A percentile compares a stretch with the other conserved stretches of the same genome.
Evolutionary conservation across 64 coral and sea anemone species (phyloP).

Genomic region (Actinia equina): DNA sequence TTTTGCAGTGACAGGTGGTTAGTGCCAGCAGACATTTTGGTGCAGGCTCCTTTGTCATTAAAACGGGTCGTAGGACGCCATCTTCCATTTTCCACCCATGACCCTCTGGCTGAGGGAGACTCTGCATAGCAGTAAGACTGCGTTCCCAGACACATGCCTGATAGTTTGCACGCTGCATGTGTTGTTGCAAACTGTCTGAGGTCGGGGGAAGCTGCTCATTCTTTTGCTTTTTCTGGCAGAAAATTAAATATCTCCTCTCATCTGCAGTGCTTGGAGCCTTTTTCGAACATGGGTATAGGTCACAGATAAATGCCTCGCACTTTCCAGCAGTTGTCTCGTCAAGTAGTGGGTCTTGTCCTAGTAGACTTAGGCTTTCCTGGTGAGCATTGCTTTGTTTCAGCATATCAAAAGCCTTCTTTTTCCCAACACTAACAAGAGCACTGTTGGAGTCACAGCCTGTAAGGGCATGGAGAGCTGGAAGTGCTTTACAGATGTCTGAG

Average conservation of each 20-base stretch:
- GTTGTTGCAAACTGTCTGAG: slow-evolving; percentile 20
- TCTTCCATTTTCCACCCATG: background rate
- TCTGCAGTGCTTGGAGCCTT: background rate
- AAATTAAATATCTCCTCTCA: slow-evolving; percentile 18
- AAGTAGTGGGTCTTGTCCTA: background rate
- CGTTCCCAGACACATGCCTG: slow-evolving; percentile 29
- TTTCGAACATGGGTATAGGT: background rate
- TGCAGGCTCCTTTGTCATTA: slow-evolving; percentile 43
- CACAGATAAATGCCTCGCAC: slow-evolving; percentile 26
- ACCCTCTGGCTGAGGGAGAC: slow-evolving; percentile 24
- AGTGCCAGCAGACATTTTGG: slow-evolving; percentile 24
- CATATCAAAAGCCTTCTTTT: slow-evolving; percentile 22
- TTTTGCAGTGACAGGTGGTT: background rate
- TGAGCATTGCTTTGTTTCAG: slow-evolving; percentile 2
- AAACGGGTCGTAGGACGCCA: background rate
- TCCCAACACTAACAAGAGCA: slow-evolving; percentile 2
- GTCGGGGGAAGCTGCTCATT: slow-evolving; percentile 19
- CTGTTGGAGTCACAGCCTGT: slow-evolving; percentile 13
- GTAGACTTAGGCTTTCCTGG: background rate
- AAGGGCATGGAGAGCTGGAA: slow-evolving; percentile 14
- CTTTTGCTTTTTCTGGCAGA: slow-evolving; percentile 30
- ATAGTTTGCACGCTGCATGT: slow-evolving; percentile 31
- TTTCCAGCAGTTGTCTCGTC: background rate
- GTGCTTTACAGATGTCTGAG: background rate
- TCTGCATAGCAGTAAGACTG: background rate